These are phyloP conservation scores for Ramazzottius varieornatus DNA, from an alignment of 2,888 invertebrate genomes.

Conservation along the genomic window DNA sequence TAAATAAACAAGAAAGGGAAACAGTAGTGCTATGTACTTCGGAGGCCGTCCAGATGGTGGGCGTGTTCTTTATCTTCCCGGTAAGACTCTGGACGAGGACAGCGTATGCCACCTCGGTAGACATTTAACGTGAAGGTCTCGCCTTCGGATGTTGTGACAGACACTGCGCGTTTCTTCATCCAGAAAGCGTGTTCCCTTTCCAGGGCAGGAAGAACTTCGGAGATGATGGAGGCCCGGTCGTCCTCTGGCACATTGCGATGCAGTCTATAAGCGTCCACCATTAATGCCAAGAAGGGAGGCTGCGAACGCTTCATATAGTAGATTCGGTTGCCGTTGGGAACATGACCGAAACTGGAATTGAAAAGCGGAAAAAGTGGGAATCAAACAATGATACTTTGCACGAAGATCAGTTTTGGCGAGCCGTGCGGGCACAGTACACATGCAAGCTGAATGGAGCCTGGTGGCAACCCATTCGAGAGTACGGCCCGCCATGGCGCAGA, in stretches of 20 bases:
- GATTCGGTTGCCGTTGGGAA: conserved; percentile 70
- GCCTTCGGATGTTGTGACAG: conserved; percentile 24
- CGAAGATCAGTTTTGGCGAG: too few species aligned
- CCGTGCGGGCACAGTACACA: too few species aligned
- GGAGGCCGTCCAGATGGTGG: conserved; percentile 7
- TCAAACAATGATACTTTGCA: conserved; percentile 33
- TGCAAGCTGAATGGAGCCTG: too few species aligned
- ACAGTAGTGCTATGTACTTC: too few species aligned
- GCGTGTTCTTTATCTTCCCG: conserved; percentile 23
- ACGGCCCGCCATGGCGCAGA: too few species aligned
- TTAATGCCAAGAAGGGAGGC: conserved; percentile 30
- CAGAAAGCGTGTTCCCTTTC: conserved; percentile 39
- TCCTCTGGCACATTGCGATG: neutral
- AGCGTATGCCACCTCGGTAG: conserved; percentile 44
- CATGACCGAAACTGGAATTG: conserved; percentile 18
- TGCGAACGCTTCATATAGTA: conserved; percentile 36
- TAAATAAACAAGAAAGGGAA: neutral
- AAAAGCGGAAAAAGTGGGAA: conserved; percentile 4
- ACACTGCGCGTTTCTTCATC: conserved; percentile 35
- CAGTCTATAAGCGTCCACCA: conserved; percentile 43
- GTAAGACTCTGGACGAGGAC: conserved; percentile 73
- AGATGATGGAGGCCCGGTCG: neutral
- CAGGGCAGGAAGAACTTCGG: conserved; percentile 18
- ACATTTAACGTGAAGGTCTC: conserved; percentile 36
- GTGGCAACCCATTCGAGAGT: too few species aligned